phyloP scores from a whole-genome alignment of 2,888 invertebrate genomes.

The Catotricha subobsoleta region DNA sequence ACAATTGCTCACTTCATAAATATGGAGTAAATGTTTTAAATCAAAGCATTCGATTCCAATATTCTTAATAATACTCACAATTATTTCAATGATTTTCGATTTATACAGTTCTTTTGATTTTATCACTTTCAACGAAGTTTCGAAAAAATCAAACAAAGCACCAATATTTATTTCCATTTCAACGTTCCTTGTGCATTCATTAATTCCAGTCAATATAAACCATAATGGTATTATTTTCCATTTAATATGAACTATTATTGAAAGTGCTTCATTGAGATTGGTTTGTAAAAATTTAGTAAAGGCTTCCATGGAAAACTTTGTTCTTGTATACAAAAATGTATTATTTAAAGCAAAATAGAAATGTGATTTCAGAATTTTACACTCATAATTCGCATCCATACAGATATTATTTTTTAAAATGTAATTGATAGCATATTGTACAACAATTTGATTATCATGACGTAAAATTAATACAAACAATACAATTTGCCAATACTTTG shows the following conservation, averaged over 20 bases:
- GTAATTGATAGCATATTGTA: conserved; percentile 3
- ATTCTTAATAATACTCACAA: background rate
- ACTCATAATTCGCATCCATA: no score
- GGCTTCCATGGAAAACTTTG: background rate
- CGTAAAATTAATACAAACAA: background rate
- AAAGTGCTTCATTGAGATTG: background rate
- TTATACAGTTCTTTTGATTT: no score
- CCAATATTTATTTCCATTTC: background rate
- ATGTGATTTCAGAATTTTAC: no score
- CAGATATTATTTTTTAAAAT: background rate
- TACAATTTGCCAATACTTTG: background rate
- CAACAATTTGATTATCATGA: background rate
- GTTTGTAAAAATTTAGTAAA: background rate
- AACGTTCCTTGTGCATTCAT: no score
- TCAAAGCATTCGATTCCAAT: background rate
- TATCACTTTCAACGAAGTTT: background rate
- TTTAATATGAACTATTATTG: background rate
- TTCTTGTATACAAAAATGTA: background rate
- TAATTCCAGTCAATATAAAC: no score
- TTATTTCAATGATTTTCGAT: background rate
- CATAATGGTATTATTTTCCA: background rate
- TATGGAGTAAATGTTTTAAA: background rate
- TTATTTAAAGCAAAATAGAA: conserved; percentile 1
- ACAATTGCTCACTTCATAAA: background rate
- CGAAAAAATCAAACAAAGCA: background rate